phyloP scores from a whole-genome alignment of 2,888 invertebrate species.

The Lithophane ornitopus region DNA sequence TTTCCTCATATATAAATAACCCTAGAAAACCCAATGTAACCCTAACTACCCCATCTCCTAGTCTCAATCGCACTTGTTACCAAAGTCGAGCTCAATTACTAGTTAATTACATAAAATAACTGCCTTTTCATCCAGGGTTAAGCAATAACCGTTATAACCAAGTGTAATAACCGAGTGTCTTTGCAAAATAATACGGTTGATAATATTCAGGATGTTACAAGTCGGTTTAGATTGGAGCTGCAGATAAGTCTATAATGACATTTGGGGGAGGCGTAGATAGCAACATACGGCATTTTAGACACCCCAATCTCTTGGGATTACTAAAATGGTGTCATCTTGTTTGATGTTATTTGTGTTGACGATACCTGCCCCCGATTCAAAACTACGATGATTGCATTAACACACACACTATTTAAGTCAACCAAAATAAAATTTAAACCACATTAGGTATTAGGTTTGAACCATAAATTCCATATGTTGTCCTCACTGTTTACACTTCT shows the following conservation, averaged over 20 bases:
- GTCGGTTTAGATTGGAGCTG: conserved; percentile 66
- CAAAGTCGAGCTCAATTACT: conserved; percentile 56
- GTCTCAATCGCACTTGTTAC: conserved; percentile 49
- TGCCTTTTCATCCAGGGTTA: conserved; percentile 59
- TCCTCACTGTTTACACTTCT: no score
- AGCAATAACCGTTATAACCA: conserved; percentile 62
- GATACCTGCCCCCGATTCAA: not conserved
- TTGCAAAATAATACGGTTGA: conserved; percentile 70
- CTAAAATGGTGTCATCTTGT: conserved; percentile 31
- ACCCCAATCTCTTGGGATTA: conserved; percentile 39
- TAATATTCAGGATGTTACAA: conserved; percentile 70
- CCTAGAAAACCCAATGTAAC: conserved; percentile 38
- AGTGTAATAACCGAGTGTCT: conserved; percentile 60
- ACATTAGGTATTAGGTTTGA: no score
- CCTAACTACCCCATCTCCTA: conserved; percentile 40
- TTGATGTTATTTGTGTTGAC: conserved; percentile 21
- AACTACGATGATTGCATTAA: no score
- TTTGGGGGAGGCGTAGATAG: conserved; percentile 49
- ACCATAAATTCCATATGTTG: no score
- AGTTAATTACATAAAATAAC: conserved; percentile 65
- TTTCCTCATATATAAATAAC: conserved; percentile 34
- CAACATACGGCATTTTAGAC: conserved; percentile 37
- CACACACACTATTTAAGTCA: no score
- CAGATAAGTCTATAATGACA: conserved; percentile 66
- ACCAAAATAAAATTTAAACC: no score